These are phyloP conservation scores for Cantharis rustica DNA, from an alignment of 2,888 invertebrate species.

Conservation along the genomic window DNA sequence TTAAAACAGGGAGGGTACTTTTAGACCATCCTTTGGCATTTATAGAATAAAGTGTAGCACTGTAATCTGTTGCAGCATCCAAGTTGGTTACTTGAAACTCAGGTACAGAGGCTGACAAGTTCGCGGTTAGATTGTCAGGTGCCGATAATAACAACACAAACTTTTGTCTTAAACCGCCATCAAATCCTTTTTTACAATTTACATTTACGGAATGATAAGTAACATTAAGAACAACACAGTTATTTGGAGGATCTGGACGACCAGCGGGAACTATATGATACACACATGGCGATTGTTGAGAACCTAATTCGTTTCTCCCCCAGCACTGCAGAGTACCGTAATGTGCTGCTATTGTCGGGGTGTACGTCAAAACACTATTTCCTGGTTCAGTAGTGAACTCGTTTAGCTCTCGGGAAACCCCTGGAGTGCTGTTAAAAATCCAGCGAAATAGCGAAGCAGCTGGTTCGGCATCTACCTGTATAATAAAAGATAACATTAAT, in stretches of 20 bases:
- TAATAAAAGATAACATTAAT: slow-evolving; percentile 26
- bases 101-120: slow-evolving; percentile 52
- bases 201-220: slow-evolving; percentile 59
- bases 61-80: slow-evolving; percentile 59
- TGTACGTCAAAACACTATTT: slow-evolving; percentile 57
- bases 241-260: slow-evolving; percentile 61
- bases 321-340: slow-evolving; percentile 82
- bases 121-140: slow-evolving; percentile 49
- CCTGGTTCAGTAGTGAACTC: slow-evolving; percentile 54
- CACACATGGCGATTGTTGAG: slow-evolving; percentile 72
- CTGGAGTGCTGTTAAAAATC: slow-evolving; percentile 71
- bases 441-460: slow-evolving; percentile 65
- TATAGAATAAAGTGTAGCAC: slow-evolving; percentile 63
- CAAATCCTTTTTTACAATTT: slow-evolving; percentile 60
- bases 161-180: slow-evolving; percentile 60
- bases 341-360: slow-evolving; percentile 65
- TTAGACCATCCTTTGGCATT: slow-evolving; percentile 66
- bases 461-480: slow-evolving; percentile 76
- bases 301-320: slow-evolving; percentile 72
- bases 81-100: slow-evolving; percentile 59
- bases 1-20: slow-evolving; percentile 52
- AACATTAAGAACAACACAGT: slow-evolving; percentile 58
- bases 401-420: slow-evolving; percentile 53
- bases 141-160: slow-evolving; percentile 52
- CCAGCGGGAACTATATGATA: slow-evolving; percentile 76